A percentile compares a stretch with the other conserved stretches of the same genome.
These are phyloP conservation scores for Lagenorhynchus albirostris DNA, from an alignment of 2,113 vertebrate species.

Conservation along the genomic window DNA sequence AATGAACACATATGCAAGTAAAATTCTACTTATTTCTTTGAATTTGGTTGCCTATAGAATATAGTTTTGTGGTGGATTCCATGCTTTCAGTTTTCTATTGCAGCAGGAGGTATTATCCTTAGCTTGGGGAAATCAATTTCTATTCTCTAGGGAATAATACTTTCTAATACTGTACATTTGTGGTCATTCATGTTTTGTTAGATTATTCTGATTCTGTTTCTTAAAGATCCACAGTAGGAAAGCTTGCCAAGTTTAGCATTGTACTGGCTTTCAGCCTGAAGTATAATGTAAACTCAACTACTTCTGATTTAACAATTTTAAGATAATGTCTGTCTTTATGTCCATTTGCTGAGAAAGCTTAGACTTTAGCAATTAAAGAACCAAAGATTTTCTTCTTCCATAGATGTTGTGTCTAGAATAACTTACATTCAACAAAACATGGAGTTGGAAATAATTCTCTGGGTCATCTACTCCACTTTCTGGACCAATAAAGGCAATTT, in stretches of 20 bases:
- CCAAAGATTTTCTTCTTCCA: background rate
- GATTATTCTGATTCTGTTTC: slow-evolving; percentile 16
- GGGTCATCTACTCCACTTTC: background rate
- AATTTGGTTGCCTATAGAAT: background rate
- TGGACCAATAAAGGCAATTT: background rate
- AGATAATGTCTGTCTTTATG: background rate
- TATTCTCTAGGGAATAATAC: slow-evolving; percentile 12
- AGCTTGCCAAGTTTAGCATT: background rate
- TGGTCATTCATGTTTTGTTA: slow-evolving; percentile 17
- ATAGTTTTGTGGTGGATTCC: background rate
- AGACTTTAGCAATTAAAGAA: slow-evolving; percentile 22
- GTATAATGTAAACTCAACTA: background rate
- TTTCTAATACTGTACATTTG: background rate
- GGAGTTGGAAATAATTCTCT: background rate
- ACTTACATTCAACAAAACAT: background rate
- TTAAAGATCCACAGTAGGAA: background rate
- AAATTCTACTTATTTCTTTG: background rate
- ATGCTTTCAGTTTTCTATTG: background rate
- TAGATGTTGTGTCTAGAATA: background rate
- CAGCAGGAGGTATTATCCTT: background rate
- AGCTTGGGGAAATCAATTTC: slow-evolving; percentile 16
- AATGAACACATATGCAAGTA: background rate
- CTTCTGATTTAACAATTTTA: background rate
- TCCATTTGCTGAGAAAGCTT: background rate
- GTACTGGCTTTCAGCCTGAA: background rate